Evolutionary conservation across 2,113 vertebrate species (phyloP).

Genomic region (Chiloscyllium plagiosum): DNA sequence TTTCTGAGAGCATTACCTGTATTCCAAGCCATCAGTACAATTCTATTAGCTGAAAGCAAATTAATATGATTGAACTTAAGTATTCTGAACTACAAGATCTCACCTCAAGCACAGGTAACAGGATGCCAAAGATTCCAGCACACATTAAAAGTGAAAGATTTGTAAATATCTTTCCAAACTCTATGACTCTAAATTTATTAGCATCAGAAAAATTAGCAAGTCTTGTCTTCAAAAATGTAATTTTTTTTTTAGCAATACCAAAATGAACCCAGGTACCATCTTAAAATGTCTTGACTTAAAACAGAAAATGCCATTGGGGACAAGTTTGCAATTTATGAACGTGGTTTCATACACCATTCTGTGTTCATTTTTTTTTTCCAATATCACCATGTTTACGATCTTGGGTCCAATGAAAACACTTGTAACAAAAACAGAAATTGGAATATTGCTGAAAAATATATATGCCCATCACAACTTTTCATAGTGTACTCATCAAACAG

Average conservation of each 20-base stretch:
- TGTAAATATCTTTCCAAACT: neutral
- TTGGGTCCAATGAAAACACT: neutral
- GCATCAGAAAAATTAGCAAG: neutral
- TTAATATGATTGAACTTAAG: neutral
- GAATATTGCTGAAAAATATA: too few species aligned
- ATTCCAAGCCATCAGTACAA: neutral
- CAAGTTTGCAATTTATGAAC: neutral
- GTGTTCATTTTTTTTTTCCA: neutral
- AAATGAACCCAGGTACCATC: neutral
- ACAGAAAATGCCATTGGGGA: neutral
- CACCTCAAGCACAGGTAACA: neutral
- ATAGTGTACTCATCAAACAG: too few species aligned
- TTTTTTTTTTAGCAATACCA: neutral
- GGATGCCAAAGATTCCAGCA: neutral
- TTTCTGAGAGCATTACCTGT: neutral
- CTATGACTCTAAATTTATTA: neutral
- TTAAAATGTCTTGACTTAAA: neutral
- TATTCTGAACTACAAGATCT: neutral
- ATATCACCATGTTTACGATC: neutral
- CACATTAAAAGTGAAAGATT: neutral
- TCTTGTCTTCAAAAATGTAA: neutral
- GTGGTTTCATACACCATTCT: neutral
- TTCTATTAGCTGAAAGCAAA: neutral
- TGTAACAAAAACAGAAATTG: neutral
- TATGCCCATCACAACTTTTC: too few species aligned